Evolutionary conservation across 2,888 invertebrate species (phyloP).

Genomic region (Cremastinae sp.): DNA sequence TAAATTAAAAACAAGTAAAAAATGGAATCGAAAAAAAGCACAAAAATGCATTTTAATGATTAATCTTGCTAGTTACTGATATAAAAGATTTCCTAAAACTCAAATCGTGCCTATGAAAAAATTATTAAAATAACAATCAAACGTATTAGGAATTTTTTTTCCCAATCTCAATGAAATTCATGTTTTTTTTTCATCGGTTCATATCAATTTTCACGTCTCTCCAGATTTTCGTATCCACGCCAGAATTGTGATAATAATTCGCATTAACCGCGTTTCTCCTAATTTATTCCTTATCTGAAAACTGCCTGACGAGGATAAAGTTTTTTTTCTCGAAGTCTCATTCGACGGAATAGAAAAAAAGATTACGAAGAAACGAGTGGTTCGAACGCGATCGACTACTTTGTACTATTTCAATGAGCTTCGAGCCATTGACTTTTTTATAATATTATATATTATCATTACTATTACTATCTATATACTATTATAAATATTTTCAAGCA

Average conservation of each 20-base stretch:
- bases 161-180: background rate
- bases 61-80: background rate
- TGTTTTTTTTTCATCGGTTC: conserved; percentile 16
- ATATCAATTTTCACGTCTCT: conserved; percentile 35
- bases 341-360: background rate
- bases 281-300: background rate
- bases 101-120: conserved; percentile 33
- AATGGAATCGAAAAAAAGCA: background rate
- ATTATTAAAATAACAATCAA: conserved; percentile 3
- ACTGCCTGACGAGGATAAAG: conserved; percentile 28
- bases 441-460: conserved; percentile 28
- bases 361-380: too few species aligned
- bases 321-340: too few species aligned
- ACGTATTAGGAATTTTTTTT: background rate
- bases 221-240: conserved; percentile 37
- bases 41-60: conserved; percentile 7
- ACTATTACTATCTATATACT: conserved; percentile 15
- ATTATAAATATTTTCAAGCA: conserved; percentile 37
- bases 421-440: conserved; percentile 49
- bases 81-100: conserved; percentile 24
- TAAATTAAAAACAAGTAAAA: background rate
- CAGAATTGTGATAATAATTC: conserved; percentile 59
- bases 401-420: conserved; percentile 51
- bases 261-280: conserved; percentile 53
- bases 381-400: conserved; percentile 23